Evolutionary conservation across 2,888 invertebrate species (phyloP).

Genomic region (Hartigia nigra): DNA sequence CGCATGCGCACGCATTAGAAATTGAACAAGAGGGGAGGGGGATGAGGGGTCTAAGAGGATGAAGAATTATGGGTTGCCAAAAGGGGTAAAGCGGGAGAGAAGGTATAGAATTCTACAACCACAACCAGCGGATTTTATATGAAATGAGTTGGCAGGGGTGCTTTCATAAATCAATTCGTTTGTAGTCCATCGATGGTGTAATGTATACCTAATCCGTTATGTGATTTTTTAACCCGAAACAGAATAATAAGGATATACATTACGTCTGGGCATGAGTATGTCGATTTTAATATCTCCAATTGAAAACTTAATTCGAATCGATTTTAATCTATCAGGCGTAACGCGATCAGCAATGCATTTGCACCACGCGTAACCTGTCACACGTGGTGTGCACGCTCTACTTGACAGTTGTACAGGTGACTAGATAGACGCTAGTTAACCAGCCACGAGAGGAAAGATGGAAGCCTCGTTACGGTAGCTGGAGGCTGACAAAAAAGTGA

Average conservation of each 20-base stretch:
- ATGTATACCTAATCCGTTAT: background rate
- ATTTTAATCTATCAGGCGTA: background rate
- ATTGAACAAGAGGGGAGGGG: background rate
- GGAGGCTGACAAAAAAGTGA: background rate
- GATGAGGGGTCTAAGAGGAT: conserved; percentile 1
- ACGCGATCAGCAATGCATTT: conserved; percentile 2
- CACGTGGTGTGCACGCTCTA: background rate
- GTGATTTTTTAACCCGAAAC: background rate
- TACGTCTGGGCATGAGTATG: background rate
- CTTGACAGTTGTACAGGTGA: background rate
- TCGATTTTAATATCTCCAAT: background rate
- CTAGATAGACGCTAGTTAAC: background rate
- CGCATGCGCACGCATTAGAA: conserved; percentile 6
- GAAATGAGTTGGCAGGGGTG: conserved; percentile 22
- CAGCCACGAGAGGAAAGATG: background rate
- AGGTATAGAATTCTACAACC: conserved; percentile 11
- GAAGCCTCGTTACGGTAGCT: background rate
- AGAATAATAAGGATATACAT: background rate
- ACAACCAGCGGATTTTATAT: conserved; percentile 20
- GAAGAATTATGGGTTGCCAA: background rate
- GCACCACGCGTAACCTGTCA: conserved; percentile 5
- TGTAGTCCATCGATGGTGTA: background rate
- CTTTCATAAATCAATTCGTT: conserved; percentile 24
- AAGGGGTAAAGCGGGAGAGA: background rate
- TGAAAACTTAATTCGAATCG: background rate